These are phyloP conservation scores for Taphrorychus bicolor DNA, from an alignment of 2,888 invertebrate species.

Conservation along the genomic window DNA sequence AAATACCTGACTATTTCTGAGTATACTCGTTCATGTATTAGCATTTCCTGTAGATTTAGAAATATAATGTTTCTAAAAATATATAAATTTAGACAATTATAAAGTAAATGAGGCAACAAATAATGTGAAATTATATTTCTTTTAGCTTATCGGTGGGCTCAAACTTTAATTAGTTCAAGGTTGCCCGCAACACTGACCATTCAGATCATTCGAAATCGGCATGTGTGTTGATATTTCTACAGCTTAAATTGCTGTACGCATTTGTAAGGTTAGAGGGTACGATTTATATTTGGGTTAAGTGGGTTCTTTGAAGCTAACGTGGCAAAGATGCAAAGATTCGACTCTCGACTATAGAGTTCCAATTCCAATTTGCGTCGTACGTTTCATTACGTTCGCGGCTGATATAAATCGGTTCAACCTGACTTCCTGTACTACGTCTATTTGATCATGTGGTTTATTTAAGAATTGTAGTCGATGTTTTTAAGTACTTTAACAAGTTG, in stretches of 20 bases:
- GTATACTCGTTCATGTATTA: too few species aligned
- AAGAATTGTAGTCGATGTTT: too few species aligned
- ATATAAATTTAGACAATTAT: too few species aligned
- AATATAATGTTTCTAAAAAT: too few species aligned
- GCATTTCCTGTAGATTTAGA: too few species aligned
- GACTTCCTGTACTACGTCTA: background rate
- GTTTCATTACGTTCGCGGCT: background rate
- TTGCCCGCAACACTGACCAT: background rate
- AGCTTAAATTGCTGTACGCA: background rate
- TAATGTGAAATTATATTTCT: too few species aligned
- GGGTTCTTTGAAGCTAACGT: background rate
- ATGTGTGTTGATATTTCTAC: background rate
- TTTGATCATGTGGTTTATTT: too few species aligned
- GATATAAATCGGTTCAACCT: background rate
- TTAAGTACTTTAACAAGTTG: too few species aligned
- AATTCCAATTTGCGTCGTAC: background rate
- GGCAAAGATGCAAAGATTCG: background rate
- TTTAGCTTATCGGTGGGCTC: background rate
- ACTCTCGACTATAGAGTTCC: too few species aligned
- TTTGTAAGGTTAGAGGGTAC: background rate
- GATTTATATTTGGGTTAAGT: constrained; percentile 9
- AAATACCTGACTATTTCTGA: too few species aligned
- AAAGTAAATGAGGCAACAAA: too few species aligned
- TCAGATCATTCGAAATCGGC: background rate
- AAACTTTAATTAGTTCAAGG: constrained; percentile 2